Evolutionary conservation across 2,797 vertebrate species (phyloP).

Genomic region (Pangasius larnaudii): DNA sequence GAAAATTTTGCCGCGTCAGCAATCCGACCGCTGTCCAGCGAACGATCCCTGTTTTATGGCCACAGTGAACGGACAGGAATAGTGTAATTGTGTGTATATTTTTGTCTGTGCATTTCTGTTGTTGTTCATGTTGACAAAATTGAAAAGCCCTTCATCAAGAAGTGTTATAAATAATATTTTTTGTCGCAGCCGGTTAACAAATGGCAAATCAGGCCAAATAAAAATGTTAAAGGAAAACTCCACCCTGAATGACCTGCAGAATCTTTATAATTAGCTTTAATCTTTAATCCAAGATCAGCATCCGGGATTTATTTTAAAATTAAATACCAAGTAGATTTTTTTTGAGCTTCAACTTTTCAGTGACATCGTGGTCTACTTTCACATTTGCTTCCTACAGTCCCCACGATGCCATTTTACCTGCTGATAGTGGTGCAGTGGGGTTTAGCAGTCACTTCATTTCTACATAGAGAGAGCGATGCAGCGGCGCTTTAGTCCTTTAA

Average conservation of each 20-base stretch:
- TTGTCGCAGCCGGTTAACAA: background rate
- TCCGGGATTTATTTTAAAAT: background rate
- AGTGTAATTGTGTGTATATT: background rate
- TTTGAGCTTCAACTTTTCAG: too few species aligned
- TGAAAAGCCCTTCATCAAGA: background rate
- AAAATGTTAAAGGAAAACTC: background rate
- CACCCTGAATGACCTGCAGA: background rate
- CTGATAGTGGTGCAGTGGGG: too few species aligned
- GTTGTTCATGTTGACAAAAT: background rate
- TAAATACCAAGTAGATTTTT: background rate
- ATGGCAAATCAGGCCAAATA: background rate
- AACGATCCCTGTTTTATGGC: background rate
- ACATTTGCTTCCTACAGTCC: background rate
- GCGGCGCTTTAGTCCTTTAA: background rate
- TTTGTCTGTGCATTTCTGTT: background rate
- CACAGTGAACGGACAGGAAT: background rate
- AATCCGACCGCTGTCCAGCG: background rate
- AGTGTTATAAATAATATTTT: background rate
- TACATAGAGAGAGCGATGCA: too few species aligned
- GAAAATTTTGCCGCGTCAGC: background rate
- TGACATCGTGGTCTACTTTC: background rate
- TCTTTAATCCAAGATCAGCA: background rate
- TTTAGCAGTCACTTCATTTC: too few species aligned
- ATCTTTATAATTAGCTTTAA: background rate
- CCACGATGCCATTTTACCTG: background rate